Evolutionary conservation across 1,140 invertebrate genomes (phyloP).

Genomic region (Pseudomyrmex cubaensis): DNA sequence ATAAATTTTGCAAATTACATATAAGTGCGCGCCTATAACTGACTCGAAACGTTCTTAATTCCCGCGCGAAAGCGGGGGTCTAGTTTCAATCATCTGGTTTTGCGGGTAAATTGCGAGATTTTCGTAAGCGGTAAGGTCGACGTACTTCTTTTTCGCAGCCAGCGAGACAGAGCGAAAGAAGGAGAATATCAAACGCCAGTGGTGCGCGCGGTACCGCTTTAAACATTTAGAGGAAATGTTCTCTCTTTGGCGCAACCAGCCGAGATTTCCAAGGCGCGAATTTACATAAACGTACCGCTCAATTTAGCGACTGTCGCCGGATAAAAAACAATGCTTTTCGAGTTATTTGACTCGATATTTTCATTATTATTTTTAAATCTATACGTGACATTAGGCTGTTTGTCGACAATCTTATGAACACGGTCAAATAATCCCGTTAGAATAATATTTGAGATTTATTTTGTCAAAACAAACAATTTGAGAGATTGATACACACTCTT

Average conservation of each 20-base stretch:
- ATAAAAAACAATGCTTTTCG: conserved; percentile 35
- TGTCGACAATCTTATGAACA: conserved; percentile 6
- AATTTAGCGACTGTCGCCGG: conserved; percentile 53
- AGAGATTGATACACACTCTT: background rate
- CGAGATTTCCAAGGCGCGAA: conserved; percentile 49
- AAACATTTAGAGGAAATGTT: conserved; percentile 16
- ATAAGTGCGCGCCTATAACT: background rate
- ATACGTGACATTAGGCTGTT: background rate
- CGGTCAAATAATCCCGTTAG: background rate
- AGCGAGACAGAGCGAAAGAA: background rate
- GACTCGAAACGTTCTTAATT: conserved; percentile 18
- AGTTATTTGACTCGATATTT: too few relatives aligned
- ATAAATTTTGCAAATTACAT: conserved; percentile 4
- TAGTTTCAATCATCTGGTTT: conserved; percentile 18
- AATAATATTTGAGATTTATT: too few relatives aligned
- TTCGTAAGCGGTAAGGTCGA: background rate
- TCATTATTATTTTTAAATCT: conserved; percentile 3
- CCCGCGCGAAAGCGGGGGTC: background rate
- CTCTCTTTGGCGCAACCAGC: conserved; percentile 25
- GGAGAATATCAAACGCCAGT: conserved; percentile 7
- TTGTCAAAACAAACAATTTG: too few relatives aligned
- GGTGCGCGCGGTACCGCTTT: background rate
- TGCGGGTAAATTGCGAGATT: conserved; percentile 12
- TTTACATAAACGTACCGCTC: conserved; percentile 62
- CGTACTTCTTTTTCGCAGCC: background rate